phyloP scores from a whole-genome alignment of 2,113 vertebrate species.

The Arvicanthis niloticus region DNA sequence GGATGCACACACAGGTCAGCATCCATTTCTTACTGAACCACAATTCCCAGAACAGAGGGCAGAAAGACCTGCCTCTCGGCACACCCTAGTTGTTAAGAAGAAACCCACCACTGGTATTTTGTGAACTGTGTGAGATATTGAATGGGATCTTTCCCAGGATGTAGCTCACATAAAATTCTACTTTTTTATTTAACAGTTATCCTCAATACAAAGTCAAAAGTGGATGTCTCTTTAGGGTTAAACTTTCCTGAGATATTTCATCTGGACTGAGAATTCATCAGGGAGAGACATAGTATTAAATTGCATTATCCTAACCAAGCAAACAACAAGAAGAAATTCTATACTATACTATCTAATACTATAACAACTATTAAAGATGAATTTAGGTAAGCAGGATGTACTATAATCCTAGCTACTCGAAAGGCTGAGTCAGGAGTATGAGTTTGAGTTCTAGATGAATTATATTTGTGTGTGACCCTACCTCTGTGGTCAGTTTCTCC shows the following conservation, averaged over 20 bases:
- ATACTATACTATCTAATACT: too few species aligned
- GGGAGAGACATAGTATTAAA: neutral
- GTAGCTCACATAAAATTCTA: neutral
- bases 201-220: neutral
- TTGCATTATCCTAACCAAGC: neutral
- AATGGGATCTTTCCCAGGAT: neutral
- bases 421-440: neutral
- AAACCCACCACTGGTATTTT: neutral
- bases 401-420: neutral
- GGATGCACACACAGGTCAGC: neutral
- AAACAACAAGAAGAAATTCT: neutral
- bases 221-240: neutral
- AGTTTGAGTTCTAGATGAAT: neutral
- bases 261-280: neutral
- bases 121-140: too few species aligned
- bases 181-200: neutral
- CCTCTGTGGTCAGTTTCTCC: neutral
- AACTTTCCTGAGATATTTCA: neutral
- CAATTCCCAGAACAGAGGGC: too few species aligned
- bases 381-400: neutral
- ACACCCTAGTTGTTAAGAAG: neutral
- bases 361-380: neutral
- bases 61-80: neutral
- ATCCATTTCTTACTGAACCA: neutral
- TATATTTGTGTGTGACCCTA: neutral